Percentiles rank a stretch among this genome's conserved stretches.
Evolutionary conservation across 1,140 invertebrate species (phyloP).

Genomic region (Zophobas morio): DNA sequence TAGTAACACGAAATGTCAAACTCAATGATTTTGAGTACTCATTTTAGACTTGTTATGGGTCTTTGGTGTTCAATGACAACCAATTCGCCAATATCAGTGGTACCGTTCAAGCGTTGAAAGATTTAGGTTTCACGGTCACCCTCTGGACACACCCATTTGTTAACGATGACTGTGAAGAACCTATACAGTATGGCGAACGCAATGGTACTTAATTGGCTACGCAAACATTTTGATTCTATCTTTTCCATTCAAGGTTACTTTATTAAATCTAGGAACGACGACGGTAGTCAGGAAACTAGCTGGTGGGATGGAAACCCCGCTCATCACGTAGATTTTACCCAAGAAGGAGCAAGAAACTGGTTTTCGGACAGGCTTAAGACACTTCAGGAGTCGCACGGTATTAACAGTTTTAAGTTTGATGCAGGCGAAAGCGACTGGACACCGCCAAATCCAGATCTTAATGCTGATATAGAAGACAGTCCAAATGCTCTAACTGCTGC

Average conservation of each 20-base stretch:
- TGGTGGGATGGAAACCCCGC: constrained; percentile 90
- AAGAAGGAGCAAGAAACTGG: constrained; percentile 81
- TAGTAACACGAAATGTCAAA: not conserved
- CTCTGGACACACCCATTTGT: constrained; percentile 94
- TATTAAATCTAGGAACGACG: constrained; percentile 67
- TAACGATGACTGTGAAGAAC: constrained; percentile 80
- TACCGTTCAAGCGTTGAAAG: constrained; percentile 74
- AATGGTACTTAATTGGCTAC: constrained; percentile 64
- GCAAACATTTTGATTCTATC: not conserved
- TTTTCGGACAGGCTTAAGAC: constrained; percentile 76
- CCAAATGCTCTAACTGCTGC: constrained; percentile 76
- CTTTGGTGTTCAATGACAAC: constrained; percentile 77
- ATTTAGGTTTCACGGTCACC: constrained; percentile 79
- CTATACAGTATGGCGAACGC: constrained; percentile 64
- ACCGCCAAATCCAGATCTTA: constrained; percentile 64
- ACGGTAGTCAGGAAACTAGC: constrained; percentile 72
- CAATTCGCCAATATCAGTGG: constrained; percentile 80
- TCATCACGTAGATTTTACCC: constrained; percentile 85
- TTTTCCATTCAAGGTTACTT: constrained; percentile 68
- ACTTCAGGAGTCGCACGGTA: constrained; percentile 75
- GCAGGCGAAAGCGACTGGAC: constrained; percentile 84
- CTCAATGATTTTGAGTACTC: constrained; percentile 1
- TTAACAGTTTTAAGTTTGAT: constrained; percentile 95
- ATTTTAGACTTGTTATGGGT: constrained; percentile 80
- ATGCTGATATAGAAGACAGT: constrained; percentile 68